These are phyloP conservation scores for Apodemus sylvaticus DNA, from an alignment of 2,113 vertebrate genomes.

Conservation along the genomic window DNA sequence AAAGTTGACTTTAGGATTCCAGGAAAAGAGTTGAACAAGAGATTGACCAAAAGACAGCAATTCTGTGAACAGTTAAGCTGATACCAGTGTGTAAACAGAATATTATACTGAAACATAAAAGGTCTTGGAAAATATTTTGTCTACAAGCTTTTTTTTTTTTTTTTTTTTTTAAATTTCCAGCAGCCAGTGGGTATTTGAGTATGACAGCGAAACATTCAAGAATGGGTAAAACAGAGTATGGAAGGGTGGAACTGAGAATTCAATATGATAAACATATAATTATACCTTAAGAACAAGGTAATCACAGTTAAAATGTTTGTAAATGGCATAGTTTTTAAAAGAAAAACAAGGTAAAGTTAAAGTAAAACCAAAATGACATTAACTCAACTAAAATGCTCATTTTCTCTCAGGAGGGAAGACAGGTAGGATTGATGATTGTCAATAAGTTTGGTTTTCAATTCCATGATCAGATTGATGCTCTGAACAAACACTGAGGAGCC, in stretches of 20 bases:
- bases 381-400: not conserved
- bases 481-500: not conserved
- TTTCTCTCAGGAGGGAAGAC: not conserved
- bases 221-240: constrained; percentile 32
- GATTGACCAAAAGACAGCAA: not conserved
- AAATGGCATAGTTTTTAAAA: constrained; percentile 17
- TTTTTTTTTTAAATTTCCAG: not conserved
- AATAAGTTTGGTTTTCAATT: constrained; percentile 26
- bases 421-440: not conserved
- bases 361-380: constrained; percentile 12
- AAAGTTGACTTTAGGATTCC: not conserved
- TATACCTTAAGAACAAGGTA: constrained; percentile 14
- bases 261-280: constrained; percentile 59
- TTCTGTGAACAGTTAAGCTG: constrained; percentile 23
- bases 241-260: constrained; percentile 29
- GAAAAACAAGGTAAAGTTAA: constrained; percentile 46
- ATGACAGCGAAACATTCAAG: not conserved
- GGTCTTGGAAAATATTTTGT: constrained; percentile 23
- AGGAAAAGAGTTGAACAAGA: constrained; percentile 2
- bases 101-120: constrained; percentile 28
- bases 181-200: not conserved
- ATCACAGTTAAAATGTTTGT: constrained; percentile 34
- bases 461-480: not conserved
- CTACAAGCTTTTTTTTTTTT: not conserved
- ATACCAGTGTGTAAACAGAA: not conserved